These are phyloP conservation scores for Pectinophora gossypiella DNA, from an alignment of 1,140 invertebrate species.

Conservation along the genomic window DNA sequence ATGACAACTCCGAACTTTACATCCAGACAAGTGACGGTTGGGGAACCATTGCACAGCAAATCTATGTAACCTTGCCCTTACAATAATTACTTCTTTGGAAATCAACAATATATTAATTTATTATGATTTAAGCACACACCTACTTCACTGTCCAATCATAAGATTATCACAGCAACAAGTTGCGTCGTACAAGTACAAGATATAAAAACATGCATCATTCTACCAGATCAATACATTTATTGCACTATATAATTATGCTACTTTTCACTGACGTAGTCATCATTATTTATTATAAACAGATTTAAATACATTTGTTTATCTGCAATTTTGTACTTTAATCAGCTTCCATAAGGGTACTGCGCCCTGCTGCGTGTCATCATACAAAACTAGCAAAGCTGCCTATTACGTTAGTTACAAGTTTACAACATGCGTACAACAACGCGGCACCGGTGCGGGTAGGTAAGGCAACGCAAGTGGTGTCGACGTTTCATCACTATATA, in stretches of 20 bases:
- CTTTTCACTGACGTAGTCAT: conserved; percentile 33
- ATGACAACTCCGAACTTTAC: conserved; percentile 39
- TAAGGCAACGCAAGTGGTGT: conserved; percentile 58
- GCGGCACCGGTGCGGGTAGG: conserved; percentile 10
- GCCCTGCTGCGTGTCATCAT: conserved; percentile 38
- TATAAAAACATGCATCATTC: conserved; percentile 4
- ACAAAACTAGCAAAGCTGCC: conserved; percentile 38
- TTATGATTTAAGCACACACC: conserved; percentile 36
- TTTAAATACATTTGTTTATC: conserved; percentile 54
- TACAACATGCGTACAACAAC: background rate
- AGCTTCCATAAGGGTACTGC: conserved; percentile 38
- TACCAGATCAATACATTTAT: conserved; percentile 44
- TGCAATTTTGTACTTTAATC: conserved; percentile 70
- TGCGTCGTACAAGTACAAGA: background rate
- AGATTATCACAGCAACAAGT: conserved; percentile 35
- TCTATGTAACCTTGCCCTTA: conserved; percentile 49
- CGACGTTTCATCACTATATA: conserved; percentile 35
- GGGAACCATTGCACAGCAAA: conserved; percentile 55
- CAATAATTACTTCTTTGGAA: conserved; percentile 62
- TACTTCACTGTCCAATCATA: conserved; percentile 27
- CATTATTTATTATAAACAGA: conserved; percentile 32
- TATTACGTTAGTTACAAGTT: background rate
- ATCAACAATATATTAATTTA: conserved; percentile 51
- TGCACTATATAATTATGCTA: conserved; percentile 66
- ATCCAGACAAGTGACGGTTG: conserved; percentile 35